Conservation (phyloP, 2,888 invertebrate species). For the Ophion ventricosus region DNA sequence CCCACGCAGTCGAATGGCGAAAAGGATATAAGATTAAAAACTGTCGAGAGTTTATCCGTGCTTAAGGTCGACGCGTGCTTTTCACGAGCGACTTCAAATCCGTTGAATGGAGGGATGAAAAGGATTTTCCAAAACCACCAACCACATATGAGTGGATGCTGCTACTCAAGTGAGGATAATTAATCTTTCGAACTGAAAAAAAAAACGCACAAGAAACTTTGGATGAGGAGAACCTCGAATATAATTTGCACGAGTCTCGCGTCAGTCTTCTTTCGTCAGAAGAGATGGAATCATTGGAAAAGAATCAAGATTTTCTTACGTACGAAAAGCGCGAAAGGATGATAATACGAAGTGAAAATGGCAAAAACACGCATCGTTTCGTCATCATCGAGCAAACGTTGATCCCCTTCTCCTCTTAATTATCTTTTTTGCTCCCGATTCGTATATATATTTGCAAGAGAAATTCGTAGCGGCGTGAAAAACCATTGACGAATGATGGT, state of each 20-base stretch:
- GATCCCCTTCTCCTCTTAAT: neutral
- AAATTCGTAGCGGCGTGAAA: constrained; percentile 19
- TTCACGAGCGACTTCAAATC: neutral
- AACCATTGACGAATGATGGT: constrained; percentile 77
- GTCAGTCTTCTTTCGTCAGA: neutral
- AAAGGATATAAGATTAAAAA: constrained; percentile 54
- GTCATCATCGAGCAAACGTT: constrained; percentile 1
- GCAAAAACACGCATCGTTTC: neutral
- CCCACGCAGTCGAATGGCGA: neutral
- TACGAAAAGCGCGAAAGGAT: neutral
- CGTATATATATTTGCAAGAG: neutral
- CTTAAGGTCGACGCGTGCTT: neutral
- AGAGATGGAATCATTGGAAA: constrained; percentile 15
- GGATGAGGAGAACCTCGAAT: neutral
- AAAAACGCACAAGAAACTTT: neutral
- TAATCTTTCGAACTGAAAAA: neutral
- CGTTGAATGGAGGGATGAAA: neutral
- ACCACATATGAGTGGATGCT: neutral
- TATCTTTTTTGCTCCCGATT: neutral
- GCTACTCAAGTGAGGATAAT: neutral
- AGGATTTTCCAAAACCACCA: neutral
- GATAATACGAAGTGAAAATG: neutral
- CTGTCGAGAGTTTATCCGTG: neutral
- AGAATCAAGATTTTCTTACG: neutral
- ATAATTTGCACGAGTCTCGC: neutral